phyloP scores from a whole-genome alignment of 2,888 invertebrate genomes.

The Cantharis lateralis region DNA sequence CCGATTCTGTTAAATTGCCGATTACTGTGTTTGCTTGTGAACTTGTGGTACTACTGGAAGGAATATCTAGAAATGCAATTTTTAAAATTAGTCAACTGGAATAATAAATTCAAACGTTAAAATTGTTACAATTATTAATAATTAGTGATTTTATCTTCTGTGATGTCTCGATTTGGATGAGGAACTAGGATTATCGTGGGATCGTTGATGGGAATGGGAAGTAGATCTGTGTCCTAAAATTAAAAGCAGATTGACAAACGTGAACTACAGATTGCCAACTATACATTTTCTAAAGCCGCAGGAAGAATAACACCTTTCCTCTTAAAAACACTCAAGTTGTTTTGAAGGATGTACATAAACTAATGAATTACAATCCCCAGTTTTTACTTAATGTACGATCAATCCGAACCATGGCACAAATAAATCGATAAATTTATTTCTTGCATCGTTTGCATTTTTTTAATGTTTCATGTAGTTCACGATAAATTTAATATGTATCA shows the following conservation, averaged over 20 bases:
- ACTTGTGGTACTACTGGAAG: constrained; percentile 17
- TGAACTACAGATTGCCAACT: too few species aligned
- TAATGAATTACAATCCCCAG: too few species aligned
- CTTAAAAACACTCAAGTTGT: too few species aligned
- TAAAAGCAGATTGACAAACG: background rate
- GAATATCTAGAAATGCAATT: constrained; percentile 9
- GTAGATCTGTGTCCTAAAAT: background rate
- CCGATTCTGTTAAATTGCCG: background rate
- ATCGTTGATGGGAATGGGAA: background rate
- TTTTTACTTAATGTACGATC: too few species aligned
- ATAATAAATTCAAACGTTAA: background rate
- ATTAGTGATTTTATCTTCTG: background rate
- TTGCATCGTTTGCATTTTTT: too few species aligned
- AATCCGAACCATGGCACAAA: too few species aligned
- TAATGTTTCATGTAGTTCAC: too few species aligned
- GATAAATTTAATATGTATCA: too few species aligned
- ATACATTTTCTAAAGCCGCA: too few species aligned
- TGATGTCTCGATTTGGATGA: background rate
- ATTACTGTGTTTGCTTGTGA: constrained; percentile 1
- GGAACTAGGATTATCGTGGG: background rate
- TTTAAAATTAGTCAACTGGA: background rate
- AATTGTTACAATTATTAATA: background rate
- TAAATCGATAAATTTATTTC: too few species aligned
- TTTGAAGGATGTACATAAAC: too few species aligned
- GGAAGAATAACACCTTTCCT: too few species aligned